These are phyloP conservation scores for Agrotis ipsilon DNA, from an alignment of 2,888 invertebrate species.

Conservation along the genomic window DNA sequence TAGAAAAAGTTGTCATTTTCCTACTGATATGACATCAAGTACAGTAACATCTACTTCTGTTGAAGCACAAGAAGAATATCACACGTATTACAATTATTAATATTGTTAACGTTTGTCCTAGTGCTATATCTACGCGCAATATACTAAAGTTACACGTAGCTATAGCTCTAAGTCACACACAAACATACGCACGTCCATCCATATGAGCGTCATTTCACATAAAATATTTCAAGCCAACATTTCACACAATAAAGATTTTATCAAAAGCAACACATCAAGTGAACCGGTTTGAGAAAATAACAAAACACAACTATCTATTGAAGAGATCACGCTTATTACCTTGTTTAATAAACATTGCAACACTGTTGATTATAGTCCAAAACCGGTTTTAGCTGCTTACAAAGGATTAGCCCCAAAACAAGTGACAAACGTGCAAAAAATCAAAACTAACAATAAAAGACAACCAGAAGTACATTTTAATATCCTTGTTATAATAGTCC, in stretches of 20 bases:
- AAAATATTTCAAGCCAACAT: slow-evolving; percentile 43
- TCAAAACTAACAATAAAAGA: slow-evolving; percentile 79
- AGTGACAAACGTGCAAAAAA: slow-evolving; percentile 83
- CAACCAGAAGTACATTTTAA: slow-evolving; percentile 87
- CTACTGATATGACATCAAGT: neutral
- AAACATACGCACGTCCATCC: slow-evolving; percentile 1
- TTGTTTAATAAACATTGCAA: slow-evolving; percentile 91
- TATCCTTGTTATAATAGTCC: slow-evolving; percentile 78
- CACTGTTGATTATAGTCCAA: slow-evolving; percentile 84
- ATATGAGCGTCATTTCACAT: slow-evolving; percentile 31
- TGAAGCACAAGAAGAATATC: neutral
- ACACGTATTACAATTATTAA: no score
- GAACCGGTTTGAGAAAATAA: slow-evolving; percentile 70
- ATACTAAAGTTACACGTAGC: no score
- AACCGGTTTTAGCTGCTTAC: slow-evolving; percentile 79
- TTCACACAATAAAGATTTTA: slow-evolving; percentile 64
- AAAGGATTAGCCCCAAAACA: slow-evolving; percentile 66
- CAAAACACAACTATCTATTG: slow-evolving; percentile 69
- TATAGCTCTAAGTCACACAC: no score
- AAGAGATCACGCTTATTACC: slow-evolving; percentile 84
- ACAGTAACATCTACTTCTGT: neutral
- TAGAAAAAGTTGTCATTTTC: neutral
- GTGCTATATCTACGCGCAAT: no score
- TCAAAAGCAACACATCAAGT: slow-evolving; percentile 61
- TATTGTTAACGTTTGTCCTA: no score